These are phyloP conservation scores for Tenebrio molitor DNA, from an alignment of 1,140 invertebrate genomes.

Conservation along the genomic window DNA sequence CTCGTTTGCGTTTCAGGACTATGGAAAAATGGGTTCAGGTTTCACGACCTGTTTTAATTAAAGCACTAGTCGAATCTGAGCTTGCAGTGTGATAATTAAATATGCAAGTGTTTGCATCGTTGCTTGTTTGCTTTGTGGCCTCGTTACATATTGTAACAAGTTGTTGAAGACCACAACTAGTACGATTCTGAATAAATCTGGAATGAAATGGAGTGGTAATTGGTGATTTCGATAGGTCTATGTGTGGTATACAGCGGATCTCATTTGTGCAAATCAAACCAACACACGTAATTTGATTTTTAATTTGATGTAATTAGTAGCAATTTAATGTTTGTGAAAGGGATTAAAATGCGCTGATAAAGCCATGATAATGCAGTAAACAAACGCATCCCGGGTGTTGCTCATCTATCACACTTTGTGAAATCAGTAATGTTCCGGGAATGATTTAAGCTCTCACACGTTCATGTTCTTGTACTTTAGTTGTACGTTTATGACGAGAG, in stretches of 20 bases:
- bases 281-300: conserved; percentile 15
- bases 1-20: too few relatives aligned
- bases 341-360: conserved; percentile 7
- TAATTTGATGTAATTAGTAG: conserved; percentile 17
- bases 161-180: conserved; percentile 11
- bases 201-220: neutral
- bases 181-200: neutral
- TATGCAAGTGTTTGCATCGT: conserved; percentile 17
- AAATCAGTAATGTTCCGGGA: too few relatives aligned
- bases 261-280: neutral
- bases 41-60: conserved; percentile 15
- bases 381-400: too few relatives aligned
- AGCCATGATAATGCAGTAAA: neutral
- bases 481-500: too few relatives aligned
- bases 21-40: neutral
- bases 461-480: too few relatives aligned
- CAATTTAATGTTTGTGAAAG: conserved; percentile 20
- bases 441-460: too few relatives aligned
- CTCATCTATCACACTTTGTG: too few relatives aligned
- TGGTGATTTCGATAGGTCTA: neutral
- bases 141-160: neutral
- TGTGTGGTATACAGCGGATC: neutral
- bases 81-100: conserved; percentile 17
- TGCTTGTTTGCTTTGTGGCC: conserved; percentile 8
- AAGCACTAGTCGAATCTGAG: neutral